Conservation (phyloP, 2,888 invertebrate species). For the Aphodius sticticus region DNA sequence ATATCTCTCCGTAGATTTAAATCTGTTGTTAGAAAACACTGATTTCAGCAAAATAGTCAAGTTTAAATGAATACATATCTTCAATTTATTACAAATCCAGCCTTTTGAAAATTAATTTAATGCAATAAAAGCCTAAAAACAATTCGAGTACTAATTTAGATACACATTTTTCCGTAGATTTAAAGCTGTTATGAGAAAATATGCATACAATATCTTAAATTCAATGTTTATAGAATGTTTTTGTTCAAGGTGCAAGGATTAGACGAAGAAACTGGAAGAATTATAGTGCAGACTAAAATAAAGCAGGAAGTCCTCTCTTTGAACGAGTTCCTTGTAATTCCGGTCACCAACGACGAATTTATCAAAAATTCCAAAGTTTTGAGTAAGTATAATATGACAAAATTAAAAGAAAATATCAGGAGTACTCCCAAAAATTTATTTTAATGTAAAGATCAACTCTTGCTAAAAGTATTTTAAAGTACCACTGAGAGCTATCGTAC, state of each 20-base stretch:
- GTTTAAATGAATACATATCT: too few relatives aligned
- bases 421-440: neutral
- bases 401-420: slow-evolving; percentile 9
- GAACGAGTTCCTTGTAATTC: slow-evolving; percentile 80
- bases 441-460: neutral
- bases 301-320: slow-evolving; percentile 73
- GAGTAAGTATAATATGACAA: slow-evolving; percentile 69
- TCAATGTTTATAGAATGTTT: slow-evolving; percentile 32
- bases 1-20: too few relatives aligned
- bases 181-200: too few relatives aligned
- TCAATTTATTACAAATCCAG: too few relatives aligned
- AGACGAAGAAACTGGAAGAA: slow-evolving; percentile 82
- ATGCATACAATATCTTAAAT: neutral
- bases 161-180: too few relatives aligned
- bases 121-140: too few relatives aligned
- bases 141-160: too few relatives aligned
- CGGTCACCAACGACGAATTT: slow-evolving; percentile 83
- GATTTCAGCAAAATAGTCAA: too few relatives aligned
- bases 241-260: slow-evolving; percentile 74
- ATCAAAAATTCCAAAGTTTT: slow-evolving; percentile 83
- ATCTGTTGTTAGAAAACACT: too few relatives aligned
- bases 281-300: slow-evolving; percentile 78
- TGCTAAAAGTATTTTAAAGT: too few relatives aligned
- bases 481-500: too few relatives aligned
- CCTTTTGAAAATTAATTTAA: too few relatives aligned